Evolutionary conservation across 2,888 invertebrate genomes (phyloP).

Genomic region (Thumatha senex): DNA sequence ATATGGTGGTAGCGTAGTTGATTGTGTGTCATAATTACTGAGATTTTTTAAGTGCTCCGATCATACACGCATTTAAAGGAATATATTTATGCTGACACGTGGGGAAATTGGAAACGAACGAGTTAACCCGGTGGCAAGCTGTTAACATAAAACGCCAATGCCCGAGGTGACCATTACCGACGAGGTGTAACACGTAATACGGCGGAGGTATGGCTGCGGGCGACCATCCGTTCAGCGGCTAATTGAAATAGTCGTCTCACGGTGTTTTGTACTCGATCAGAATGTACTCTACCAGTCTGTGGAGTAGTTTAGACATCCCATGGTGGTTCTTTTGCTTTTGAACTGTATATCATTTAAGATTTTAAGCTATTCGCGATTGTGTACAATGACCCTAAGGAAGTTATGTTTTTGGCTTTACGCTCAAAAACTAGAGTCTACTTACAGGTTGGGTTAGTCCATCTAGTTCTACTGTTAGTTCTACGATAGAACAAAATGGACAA

Average conservation of each 20-base stretch:
- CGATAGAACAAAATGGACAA: too few species aligned
- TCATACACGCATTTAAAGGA: neutral
- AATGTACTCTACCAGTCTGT: neutral
- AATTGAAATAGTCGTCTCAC: slow-evolving; percentile 6
- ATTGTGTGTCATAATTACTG: slow-evolving; percentile 6
- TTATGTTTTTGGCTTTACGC: too few species aligned
- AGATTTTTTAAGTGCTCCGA: slow-evolving; percentile 1
- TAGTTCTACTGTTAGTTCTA: too few species aligned
- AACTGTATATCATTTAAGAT: neutral
- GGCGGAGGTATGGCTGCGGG: neutral
- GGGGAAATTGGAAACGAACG: neutral
- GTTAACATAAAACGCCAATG: slow-evolving; percentile 5
- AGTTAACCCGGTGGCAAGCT: slow-evolving; percentile 6
- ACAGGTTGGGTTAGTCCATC: too few species aligned
- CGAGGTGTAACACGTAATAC: neutral
- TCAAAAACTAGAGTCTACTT: too few species aligned
- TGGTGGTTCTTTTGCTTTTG: neutral
- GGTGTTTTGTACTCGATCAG: neutral
- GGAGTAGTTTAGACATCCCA: neutral
- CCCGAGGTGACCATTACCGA: neutral
- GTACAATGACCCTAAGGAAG: too few species aligned
- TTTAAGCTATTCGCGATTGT: too few species aligned
- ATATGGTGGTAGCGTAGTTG: neutral
- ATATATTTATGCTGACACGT: neutral
- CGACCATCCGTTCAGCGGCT: neutral